Conservation (phyloP, 2,888 invertebrate genomes). For the Acleris laterana region DNA sequence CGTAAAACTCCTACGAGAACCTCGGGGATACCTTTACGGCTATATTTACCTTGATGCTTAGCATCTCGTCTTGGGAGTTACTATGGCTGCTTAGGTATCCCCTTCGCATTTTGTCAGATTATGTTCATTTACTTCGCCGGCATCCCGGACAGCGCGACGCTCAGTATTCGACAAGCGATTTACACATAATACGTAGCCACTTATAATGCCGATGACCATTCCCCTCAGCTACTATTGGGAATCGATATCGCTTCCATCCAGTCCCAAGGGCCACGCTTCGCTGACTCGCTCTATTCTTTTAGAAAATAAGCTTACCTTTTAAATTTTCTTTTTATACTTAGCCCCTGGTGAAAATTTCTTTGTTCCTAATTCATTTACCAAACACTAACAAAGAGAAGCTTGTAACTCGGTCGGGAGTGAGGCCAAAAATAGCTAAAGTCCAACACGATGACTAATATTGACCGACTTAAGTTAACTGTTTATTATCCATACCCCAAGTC, state of each 20-base stretch:
- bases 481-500: slow-evolving; percentile 27
- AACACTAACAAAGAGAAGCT: slow-evolving; percentile 25
- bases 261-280: slow-evolving; percentile 62
- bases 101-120: slow-evolving; percentile 14
- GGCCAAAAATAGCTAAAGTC: slow-evolving; percentile 32
- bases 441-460: slow-evolving; percentile 36
- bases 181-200: slow-evolving; percentile 40
- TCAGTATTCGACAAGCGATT: slow-evolving; percentile 38
- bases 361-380: slow-evolving; percentile 30
- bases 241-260: slow-evolving; percentile 62
- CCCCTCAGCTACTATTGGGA: slow-evolving; percentile 51
- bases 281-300: slow-evolving; percentile 49
- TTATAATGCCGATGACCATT: slow-evolving; percentile 48
- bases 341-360: slow-evolving; percentile 41
- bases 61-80: slow-evolving; percentile 21
- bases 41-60: slow-evolving; percentile 23
- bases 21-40: slow-evolving; percentile 27
- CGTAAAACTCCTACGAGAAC: slow-evolving; percentile 26
- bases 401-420: slow-evolving; percentile 22
- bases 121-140: slow-evolving; percentile 6
- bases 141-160: slow-evolving; percentile 15
- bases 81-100: slow-evolving; percentile 13
- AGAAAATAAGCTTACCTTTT: slow-evolving; percentile 44
- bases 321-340: slow-evolving; percentile 41
- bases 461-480: slow-evolving; percentile 37